These are phyloP conservation scores for Apodemia hepburni DNA, from an alignment of 2,888 invertebrate species.

Conservation along the genomic window DNA sequence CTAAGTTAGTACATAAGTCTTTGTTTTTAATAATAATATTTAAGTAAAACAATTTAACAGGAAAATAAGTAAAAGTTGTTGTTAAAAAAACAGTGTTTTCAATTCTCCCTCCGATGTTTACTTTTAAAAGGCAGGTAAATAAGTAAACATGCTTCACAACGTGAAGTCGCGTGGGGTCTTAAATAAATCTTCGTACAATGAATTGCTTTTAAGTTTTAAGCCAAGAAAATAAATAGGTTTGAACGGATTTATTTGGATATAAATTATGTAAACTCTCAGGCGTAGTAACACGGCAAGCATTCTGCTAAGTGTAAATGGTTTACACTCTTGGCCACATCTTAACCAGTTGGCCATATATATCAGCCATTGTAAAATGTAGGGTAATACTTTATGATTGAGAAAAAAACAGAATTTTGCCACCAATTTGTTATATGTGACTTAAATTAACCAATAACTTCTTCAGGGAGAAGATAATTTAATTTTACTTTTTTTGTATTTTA, in stretches of 20 bases:
- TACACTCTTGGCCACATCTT: not conserved
- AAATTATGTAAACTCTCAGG: not conserved
- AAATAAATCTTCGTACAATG: conserved; percentile 12
- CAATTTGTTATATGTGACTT: no score
- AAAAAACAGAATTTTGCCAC: no score
- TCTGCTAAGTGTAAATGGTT: not conserved
- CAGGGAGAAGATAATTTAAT: no score
- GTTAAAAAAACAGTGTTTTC: not conserved
- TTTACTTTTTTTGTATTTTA: no score
- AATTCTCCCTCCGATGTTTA: not conserved
- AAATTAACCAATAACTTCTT: no score
- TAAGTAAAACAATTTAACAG: no score
- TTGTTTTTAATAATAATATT: no score
- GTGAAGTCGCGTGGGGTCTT: not conserved
- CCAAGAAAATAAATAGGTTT: not conserved
- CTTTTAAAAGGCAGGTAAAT: not conserved
- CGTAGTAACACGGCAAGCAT: not conserved
- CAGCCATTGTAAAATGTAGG: not conserved
- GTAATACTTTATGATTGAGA: no score
- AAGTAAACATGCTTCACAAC: not conserved
- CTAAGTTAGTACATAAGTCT: no score
- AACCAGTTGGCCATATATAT: not conserved
- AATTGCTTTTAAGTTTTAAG: conserved; percentile 8
- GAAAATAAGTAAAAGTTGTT: not conserved
- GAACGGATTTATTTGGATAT: not conserved